Base-by-base conservation (phyloP, 2,113 vertebrate species). In the Neofelis nebulosa region DNA sequence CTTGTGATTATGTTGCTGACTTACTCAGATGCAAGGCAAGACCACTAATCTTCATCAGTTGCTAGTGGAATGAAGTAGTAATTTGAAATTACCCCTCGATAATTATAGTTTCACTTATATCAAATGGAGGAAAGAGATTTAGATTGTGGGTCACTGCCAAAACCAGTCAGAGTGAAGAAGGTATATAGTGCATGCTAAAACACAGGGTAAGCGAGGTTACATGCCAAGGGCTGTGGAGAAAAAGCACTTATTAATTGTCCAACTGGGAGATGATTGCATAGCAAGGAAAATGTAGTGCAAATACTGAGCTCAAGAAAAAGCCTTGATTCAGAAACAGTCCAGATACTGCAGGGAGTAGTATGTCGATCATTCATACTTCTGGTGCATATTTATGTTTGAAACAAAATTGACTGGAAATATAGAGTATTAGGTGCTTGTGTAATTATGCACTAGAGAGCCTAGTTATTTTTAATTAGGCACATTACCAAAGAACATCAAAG, bases 381-480 rank as follows among this genome's bases (percentile, higher is more conserved):
- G 25, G 12, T 97, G 76, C 3, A 0, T 98, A 98, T 98, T 98
- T 98, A 94, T 98, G 94, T 98, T 94, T 98, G 97, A 98, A 98
- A 97, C 57, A 85, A 98, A 98, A 98, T 98, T 97, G 97, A 36
- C 86, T 98, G 88, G 89, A 94, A 98, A 86, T 97, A 86, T 25
- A 93, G 89, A 61, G 7, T 97, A 45, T 90, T 98, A 98, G 97
- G 85, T 98, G 79, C 96, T 98, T 96, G 45, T 97, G 79, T 97
- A 98, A 98, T 98, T 98, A 98, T 95, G 19, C 95, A 68, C 91
- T 96, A 82, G 98, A 98, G 91, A 98, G 94, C 66, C 93, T 98
- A 97, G 98, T 98, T 98, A 98, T 98, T 98, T 98, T 98, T 98
- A 98, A 98, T 99, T 98, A 98, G 97, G 86, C 93, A 97, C 7